phyloP scores from a whole-genome alignment of 53 echinoderm and acorn worm genomes.

The Paracentrotus lividus region DNA sequence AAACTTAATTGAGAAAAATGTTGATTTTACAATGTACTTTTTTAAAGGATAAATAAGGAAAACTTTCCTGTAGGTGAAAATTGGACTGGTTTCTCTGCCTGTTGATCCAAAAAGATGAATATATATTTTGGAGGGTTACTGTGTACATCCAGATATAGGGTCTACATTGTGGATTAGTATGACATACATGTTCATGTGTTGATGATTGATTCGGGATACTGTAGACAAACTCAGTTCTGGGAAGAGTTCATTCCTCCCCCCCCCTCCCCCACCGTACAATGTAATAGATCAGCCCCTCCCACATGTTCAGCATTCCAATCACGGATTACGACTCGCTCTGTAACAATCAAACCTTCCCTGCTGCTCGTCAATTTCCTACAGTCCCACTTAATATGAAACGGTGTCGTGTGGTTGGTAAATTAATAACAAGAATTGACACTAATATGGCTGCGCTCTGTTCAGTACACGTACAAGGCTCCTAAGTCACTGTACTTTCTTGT shows the following conservation, averaged over 20 bases:
- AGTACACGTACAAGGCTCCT: not conserved
- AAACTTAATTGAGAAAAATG: no score
- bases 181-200: no score
- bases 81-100: no score
- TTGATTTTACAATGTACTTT: no score
- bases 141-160: no score
- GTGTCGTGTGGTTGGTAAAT: slow-evolving; percentile 5
- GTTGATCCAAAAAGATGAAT: no score
- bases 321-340: not conserved
- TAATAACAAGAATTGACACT: slow-evolving; percentile 14
- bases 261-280: not conserved
- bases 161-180: no score
- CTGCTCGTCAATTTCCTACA: slow-evolving; percentile 27
- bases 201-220: no score
- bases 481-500: slow-evolving; percentile 5
- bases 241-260: not conserved
- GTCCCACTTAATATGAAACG: not conserved
- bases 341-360: not conserved
- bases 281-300: not conserved
- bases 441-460: not conserved
- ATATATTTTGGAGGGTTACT: no score
- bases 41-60: no score
- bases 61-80: no score
- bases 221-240: no score
- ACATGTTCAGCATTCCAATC: not conserved